phyloP scores from a whole-genome alignment of 53 echinoderm and acorn worm species.

The Luidia sarsii region DNA sequence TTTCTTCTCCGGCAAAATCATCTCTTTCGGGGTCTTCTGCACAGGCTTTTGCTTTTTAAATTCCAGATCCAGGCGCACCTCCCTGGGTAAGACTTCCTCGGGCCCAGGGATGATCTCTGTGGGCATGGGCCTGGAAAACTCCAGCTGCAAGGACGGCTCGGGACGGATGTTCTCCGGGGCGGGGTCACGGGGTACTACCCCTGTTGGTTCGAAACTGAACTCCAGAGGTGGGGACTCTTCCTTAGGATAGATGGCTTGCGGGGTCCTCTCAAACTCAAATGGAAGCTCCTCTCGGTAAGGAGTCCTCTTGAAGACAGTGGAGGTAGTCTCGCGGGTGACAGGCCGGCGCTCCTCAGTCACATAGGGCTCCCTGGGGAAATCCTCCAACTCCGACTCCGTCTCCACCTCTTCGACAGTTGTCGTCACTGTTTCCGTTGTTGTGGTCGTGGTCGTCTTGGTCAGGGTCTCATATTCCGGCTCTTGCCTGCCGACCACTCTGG shows the following conservation, averaged over 20 bases:
- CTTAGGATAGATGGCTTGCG: slow-evolving; percentile 53
- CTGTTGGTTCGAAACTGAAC: slow-evolving; percentile 2
- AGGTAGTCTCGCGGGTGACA: slow-evolving; percentile 10
- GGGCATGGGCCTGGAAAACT: slow-evolving; percentile 8
- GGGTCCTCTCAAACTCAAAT: slow-evolving; percentile 15
- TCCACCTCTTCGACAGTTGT: slow-evolving; percentile 67
- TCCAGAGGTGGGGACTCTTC: slow-evolving; percentile 47
- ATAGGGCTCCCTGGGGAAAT: slow-evolving; percentile 38
- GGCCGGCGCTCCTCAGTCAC: slow-evolving; percentile 36
- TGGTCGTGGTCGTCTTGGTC: slow-evolving; percentile 74
- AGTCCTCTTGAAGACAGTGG: slow-evolving; percentile 13
- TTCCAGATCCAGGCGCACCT: neutral
- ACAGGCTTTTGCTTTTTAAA: neutral
- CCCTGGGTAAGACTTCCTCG: slow-evolving; percentile 22
- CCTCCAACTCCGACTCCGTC: slow-evolving; percentile 57
- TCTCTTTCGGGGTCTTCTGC: slow-evolving; percentile 4
- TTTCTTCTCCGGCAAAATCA: slow-evolving; percentile 40
- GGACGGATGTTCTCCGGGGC: slow-evolving; percentile 13
- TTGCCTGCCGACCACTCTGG: slow-evolving; percentile 38
- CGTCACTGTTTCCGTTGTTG: slow-evolving; percentile 69
- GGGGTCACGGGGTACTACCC: neutral
- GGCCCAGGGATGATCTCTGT: slow-evolving; percentile 10
- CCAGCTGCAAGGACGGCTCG: slow-evolving; percentile 13
- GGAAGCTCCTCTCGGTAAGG: slow-evolving; percentile 21
- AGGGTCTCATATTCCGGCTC: slow-evolving; percentile 69